Conservation (phyloP, 2,113 vertebrate genomes). For the Antechinus stuartii region DNA sequence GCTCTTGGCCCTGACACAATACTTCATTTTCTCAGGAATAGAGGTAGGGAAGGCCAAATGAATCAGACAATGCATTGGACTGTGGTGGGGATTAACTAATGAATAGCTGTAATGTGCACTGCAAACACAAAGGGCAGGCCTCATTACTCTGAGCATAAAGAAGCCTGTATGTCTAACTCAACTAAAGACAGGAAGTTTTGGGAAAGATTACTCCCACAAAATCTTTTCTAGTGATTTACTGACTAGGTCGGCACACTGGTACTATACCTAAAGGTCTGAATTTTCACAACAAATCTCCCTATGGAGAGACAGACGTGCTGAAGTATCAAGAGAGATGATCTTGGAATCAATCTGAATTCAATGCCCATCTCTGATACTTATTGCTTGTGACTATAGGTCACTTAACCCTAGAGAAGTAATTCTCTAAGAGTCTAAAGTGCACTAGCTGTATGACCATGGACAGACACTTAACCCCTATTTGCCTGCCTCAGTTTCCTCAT, state of each 20-base stretch:
- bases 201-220: not conserved
- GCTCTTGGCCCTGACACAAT: not conserved
- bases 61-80: not conserved
- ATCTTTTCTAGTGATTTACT: not conserved
- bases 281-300: not conserved
- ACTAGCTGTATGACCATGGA: too few relatives aligned
- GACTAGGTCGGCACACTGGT: not conserved
- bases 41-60: not conserved
- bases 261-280: not conserved
- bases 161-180: not conserved
- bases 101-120: not conserved
- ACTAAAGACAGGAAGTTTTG: not conserved
- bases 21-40: not conserved
- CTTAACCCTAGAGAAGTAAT: not conserved
- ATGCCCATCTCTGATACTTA: not conserved
- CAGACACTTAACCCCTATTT: not conserved
- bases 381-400: not conserved
- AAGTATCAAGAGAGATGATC: not conserved
- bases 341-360: not conserved
- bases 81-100: conserved; percentile 2
- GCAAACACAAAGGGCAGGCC: not conserved
- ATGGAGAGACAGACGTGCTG: not conserved
- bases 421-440: not conserved
- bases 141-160: not conserved
- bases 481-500: not conserved